Conservation (phyloP, 2,113 vertebrate species). For the Oophaga pumilio region DNA sequence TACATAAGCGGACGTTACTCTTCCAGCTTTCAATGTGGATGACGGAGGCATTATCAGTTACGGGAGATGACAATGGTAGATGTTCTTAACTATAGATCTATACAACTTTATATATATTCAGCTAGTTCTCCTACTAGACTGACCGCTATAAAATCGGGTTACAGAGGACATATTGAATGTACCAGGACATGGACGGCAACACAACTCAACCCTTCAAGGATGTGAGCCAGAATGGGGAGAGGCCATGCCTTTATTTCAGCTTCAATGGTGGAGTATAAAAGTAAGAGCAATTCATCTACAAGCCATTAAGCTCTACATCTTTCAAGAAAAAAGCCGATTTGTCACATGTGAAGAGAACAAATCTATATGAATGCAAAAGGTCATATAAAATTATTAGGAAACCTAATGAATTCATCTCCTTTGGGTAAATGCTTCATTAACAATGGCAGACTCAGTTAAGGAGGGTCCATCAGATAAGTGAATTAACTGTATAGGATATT, state of each 20-base stretch:
- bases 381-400: background rate
- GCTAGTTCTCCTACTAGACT: background rate
- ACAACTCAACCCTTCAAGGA: background rate
- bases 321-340: background rate
- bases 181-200: background rate
- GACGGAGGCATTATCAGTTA: background rate
- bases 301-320: background rate
- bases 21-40: background rate
- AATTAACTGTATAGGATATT: background rate
- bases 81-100: background rate
- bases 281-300: background rate
- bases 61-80: background rate
- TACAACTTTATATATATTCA: no score
- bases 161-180: background rate
- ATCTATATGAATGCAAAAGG: background rate
- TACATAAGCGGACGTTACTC: background rate
- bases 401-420: background rate
- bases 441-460: background rate
- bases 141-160: background rate
- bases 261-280: background rate
- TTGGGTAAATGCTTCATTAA: background rate
- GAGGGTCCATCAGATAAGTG: background rate
- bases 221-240: background rate
- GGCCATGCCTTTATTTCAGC: background rate
- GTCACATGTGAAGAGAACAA: background rate